phyloP scores from a whole-genome alignment of 2,888 invertebrate genomes.

The Mesorhabditis sp. region DNA sequence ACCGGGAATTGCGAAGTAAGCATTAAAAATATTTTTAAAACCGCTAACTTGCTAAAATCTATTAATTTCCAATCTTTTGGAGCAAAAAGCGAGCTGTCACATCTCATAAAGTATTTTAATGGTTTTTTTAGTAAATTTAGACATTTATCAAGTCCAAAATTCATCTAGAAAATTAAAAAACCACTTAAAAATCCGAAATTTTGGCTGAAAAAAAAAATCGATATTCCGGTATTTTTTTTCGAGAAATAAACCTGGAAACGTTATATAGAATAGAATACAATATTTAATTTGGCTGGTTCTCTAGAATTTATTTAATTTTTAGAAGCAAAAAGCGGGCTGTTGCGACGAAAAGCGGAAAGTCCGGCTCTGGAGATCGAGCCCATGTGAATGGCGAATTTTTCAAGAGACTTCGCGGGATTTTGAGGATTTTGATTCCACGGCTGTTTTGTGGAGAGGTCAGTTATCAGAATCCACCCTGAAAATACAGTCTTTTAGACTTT shows the following conservation, averaged over 20 bases:
- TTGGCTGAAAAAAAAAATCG: too few relatives aligned
- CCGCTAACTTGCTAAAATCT: too few relatives aligned
- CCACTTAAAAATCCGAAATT: too few relatives aligned
- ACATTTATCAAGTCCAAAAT: background rate
- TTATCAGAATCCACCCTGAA: background rate
- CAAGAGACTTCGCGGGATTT: slow-evolving; percentile 34
- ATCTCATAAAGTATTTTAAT: too few relatives aligned
- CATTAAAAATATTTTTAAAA: background rate
- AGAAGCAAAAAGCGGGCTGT: background rate
- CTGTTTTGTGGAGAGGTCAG: slow-evolving; percentile 44
- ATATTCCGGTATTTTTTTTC: too few relatives aligned
- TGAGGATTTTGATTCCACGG: slow-evolving; percentile 46
- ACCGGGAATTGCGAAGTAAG: background rate
- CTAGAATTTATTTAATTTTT: background rate
- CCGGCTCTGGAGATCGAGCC: slow-evolving; percentile 12
- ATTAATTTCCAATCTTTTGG: too few relatives aligned
- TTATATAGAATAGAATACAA: too few relatives aligned
- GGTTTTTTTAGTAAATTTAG: too few relatives aligned
- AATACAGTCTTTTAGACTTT: slow-evolving; percentile 30
- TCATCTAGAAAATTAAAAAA: too few relatives aligned
- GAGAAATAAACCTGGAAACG: too few relatives aligned
- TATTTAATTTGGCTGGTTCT: too few relatives aligned
- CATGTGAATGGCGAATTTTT: slow-evolving; percentile 41
- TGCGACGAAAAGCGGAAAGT: slow-evolving; percentile 14
- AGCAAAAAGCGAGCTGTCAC: too few relatives aligned